phyloP scores from a whole-genome alignment of 2,113 vertebrate genomes.

The Grammomys surdaster region DNA sequence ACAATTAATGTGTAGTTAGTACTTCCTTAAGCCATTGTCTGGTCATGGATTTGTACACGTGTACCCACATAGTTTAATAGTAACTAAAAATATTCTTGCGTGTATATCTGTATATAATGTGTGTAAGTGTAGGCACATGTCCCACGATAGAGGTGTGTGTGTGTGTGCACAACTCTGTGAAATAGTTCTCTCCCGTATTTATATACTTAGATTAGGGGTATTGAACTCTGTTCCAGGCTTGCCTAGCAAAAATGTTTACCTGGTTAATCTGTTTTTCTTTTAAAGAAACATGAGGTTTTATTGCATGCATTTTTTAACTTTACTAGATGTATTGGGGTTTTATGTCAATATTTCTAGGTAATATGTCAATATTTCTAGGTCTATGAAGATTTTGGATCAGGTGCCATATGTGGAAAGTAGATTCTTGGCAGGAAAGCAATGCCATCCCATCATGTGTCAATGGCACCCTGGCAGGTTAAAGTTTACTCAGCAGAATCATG shows the following conservation, averaged over 20 bases:
- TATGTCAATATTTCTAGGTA: conserved; percentile 35
- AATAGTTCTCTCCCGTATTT: not conserved
- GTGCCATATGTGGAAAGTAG: not conserved
- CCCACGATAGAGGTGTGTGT: not conserved
- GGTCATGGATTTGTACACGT: not conserved
- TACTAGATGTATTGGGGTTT: not conserved
- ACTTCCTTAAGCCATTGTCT: not conserved
- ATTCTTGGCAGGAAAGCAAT: not conserved
- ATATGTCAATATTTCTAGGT: conserved; percentile 19
- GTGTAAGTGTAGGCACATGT: not conserved
- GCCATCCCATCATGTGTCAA: not conserved
- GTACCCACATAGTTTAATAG: not conserved
- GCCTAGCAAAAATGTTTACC: no score
- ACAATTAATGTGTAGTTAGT: not conserved
- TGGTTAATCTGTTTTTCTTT: not conserved
- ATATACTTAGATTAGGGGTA: not conserved
- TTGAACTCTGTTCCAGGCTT: not conserved
- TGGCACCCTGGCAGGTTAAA: not conserved
- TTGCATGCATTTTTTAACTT: conserved; percentile 20
- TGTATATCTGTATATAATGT: not conserved
- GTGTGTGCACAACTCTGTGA: not conserved
- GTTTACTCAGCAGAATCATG: not conserved
- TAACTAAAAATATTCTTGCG: not conserved
- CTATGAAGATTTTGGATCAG: not conserved
- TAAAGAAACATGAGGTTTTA: conserved; percentile 45